phyloP scores from a whole-genome alignment of 2,797 vertebrate genomes.

The Enteromius fasciolatus region DNA sequence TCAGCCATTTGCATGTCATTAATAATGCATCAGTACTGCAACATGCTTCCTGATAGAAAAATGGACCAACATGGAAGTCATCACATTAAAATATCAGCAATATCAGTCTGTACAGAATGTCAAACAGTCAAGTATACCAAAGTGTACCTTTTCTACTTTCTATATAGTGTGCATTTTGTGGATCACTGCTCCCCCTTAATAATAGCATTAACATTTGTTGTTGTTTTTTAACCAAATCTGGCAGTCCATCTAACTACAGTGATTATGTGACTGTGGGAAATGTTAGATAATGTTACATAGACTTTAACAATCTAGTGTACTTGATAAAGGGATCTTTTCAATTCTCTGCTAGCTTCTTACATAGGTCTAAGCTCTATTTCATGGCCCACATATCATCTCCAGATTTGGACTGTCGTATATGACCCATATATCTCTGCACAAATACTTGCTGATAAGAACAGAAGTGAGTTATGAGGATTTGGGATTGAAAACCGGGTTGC shows the following conservation, averaged over 20 bases:
- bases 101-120: background rate
- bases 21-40: slow-evolving; percentile 19
- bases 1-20: slow-evolving; percentile 6
- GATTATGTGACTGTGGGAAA: background rate
- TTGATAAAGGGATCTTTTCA: background rate
- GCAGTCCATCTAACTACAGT: background rate
- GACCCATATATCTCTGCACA: slow-evolving; percentile 29
- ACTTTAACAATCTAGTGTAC: background rate
- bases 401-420: slow-evolving; percentile 30
- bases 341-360: background rate
- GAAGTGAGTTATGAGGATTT: slow-evolving; percentile 56
- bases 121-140: slow-evolving; percentile 1
- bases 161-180: background rate
- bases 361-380: background rate
- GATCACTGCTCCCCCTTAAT: background rate
- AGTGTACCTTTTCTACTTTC: background rate
- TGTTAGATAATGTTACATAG: background rate
- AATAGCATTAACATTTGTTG: background rate
- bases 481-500: slow-evolving; percentile 20
- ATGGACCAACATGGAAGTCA: background rate
- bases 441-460: slow-evolving; percentile 38
- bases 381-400: slow-evolving; percentile 39
- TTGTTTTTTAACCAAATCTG: background rate
- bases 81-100: slow-evolving; percentile 1
- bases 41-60: slow-evolving; percentile 1